Evolutionary conservation across 2,113 vertebrate genomes (phyloP).

Genomic region (Equus przewalskii): DNA sequence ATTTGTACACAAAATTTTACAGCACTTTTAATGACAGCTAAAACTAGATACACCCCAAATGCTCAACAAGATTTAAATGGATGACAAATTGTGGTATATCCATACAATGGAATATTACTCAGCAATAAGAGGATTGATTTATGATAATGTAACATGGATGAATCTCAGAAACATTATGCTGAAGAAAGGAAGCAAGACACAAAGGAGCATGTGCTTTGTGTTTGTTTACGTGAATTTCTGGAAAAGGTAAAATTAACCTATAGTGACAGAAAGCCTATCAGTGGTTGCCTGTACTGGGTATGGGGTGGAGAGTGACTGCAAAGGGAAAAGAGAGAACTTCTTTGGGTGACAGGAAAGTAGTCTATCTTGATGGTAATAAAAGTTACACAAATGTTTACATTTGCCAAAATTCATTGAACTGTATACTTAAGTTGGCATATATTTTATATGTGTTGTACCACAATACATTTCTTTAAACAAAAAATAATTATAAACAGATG

Average conservation of each 20-base stretch:
- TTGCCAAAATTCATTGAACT: not conserved
- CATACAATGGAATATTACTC: not conserved
- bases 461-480: not conserved
- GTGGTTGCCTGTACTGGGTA: not conserved
- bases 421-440: not conserved
- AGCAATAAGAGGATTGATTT: not conserved
- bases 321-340: not conserved
- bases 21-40: not conserved
- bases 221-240: not conserved
- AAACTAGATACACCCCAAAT: not conserved
- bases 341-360: not conserved
- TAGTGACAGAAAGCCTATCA: not conserved
- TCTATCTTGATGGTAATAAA: not conserved
- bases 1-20: not conserved
- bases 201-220: not conserved
- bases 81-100: not conserved
- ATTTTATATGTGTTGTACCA: not conserved
- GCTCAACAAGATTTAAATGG: not conserved
- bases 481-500: not conserved
- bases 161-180: not conserved
- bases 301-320: not conserved
- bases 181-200: not conserved
- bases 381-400: not conserved
- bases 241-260: not conserved
- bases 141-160: not conserved